A percentile compares a stretch with the other conserved stretches of the same genome.
Conservation (phyloP, 2,797 vertebrate species). For the Pipistrellus pygmaeus region DNA sequence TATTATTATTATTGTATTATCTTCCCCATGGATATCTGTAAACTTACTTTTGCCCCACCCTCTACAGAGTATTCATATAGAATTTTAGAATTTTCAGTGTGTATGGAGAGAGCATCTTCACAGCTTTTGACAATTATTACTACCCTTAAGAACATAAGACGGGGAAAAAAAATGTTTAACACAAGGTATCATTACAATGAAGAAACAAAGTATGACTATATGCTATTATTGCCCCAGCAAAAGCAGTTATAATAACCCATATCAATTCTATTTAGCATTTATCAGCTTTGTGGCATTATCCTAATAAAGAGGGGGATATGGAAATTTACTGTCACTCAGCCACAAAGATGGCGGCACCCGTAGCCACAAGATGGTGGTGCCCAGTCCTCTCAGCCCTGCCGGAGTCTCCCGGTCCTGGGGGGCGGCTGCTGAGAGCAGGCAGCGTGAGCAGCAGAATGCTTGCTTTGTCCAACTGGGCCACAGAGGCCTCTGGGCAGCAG, state of each 20-base stretch:
- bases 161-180: slow-evolving; percentile 13
- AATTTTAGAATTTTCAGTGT: not conserved
- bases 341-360: too few relatives aligned
- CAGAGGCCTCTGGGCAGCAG: too few relatives aligned
- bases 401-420: too few relatives aligned
- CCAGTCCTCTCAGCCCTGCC: too few relatives aligned
- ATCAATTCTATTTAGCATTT: slow-evolving; percentile 35
- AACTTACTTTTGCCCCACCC: not conserved
- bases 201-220: not conserved
- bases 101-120: not conserved
- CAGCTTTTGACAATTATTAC: slow-evolving; percentile 44
- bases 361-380: too few relatives aligned
- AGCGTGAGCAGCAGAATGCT: too few relatives aligned
- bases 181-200: slow-evolving; percentile 29
- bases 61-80: not conserved
- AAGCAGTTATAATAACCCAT: slow-evolving; percentile 55
- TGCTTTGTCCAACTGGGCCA: too few relatives aligned
- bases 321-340: too few relatives aligned
- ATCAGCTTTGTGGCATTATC: not conserved
- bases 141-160: not conserved
- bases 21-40: not conserved
- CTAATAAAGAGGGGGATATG: too few relatives aligned
- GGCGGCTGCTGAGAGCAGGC: too few relatives aligned
- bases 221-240: slow-evolving; percentile 34
- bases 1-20: not conserved